These are phyloP conservation scores for Ptychodera flava DNA, from an alignment of 35 echinoderm and acorn worm genomes.

Conservation along the genomic window DNA sequence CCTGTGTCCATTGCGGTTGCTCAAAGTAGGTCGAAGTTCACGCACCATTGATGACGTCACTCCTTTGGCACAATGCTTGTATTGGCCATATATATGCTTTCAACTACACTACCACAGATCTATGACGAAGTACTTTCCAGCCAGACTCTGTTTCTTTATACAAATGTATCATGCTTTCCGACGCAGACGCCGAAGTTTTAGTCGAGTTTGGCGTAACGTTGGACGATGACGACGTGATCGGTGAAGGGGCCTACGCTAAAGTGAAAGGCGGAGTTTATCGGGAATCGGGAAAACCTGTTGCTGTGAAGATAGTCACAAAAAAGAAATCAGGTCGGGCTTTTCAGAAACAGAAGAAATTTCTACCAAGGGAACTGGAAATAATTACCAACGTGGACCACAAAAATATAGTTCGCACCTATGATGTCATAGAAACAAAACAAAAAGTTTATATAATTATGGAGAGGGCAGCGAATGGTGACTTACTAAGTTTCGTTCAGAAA, in stretches of 20 bases:
- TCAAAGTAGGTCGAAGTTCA: too few species aligned
- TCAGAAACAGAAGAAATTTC: slow-evolving; percentile 51
- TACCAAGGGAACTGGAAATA: slow-evolving; percentile 62
- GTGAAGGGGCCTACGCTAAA: background rate
- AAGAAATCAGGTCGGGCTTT: background rate
- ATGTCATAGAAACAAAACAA: slow-evolving; percentile 48
- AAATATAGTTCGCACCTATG: slow-evolving; percentile 60
- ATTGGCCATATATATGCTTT: background rate
- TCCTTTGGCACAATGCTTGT: too few species aligned
- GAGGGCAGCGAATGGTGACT: slow-evolving; percentile 67
- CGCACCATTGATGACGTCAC: background rate
- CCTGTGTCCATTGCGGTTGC: too few species aligned
- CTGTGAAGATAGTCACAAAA: background rate
- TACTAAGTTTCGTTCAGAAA: slow-evolving; percentile 70
- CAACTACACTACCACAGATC: background rate
- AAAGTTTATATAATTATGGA: slow-evolving; percentile 83
- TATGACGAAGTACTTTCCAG: background rate
- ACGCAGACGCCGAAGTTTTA: background rate
- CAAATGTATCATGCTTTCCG: background rate
- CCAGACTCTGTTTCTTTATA: background rate
- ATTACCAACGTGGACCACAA: slow-evolving; percentile 47
- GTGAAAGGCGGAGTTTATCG: background rate
- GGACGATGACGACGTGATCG: background rate
- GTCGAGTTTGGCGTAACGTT: background rate
- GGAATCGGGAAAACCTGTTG: background rate